Base-by-base conservation (phyloP, 2,888 invertebrate species). In the Caenorhabditis auriculariae region DNA sequence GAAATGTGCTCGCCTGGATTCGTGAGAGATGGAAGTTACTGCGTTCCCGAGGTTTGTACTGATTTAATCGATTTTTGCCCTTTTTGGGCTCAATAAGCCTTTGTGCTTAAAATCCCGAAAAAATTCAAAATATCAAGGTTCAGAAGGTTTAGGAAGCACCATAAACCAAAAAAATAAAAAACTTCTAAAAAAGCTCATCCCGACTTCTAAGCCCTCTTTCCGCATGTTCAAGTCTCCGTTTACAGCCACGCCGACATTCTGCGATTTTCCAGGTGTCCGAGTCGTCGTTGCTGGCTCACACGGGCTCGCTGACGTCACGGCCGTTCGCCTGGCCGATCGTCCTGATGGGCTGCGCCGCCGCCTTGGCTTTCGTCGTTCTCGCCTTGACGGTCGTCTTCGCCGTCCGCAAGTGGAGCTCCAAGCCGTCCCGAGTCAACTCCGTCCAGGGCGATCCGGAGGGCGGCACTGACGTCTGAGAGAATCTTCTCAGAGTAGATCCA, bases 401-500 rank as follows among this genome's bases (percentile, higher is more conserved):
- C 26, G 60, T 72, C 41, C 62, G 65, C 43, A 69, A 69, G 48
- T 67, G 67, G 69, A 69, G 63, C 46, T 54, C 64, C 44, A 72
- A 72, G 54, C 72, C 66, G 37, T 66, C 66, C 6, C 49, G 69
- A 41, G 66, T 60, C 46, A 64, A 60, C 50, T 69, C 69, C 2
- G 67, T 60, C 9, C 70, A 70, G 53, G 66, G 67, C 45, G 62
- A 63, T 49, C 57, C 56, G 29, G 61, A 62, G 44, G 64, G 62
- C 29, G 71, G 66, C 42, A 71, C 71, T 32, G 71, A 71, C 44
- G 71, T 71, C 41, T 71, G 49, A 48, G n/a, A n/a, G n/a, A n/a
- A n/a, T n/a, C n/a, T n/a, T n/a, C n/a, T n/a, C n/a, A n/a, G n/a
- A n/a, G n/a, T n/a, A n/a, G n/a, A n/a, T n/a, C n/a, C n/a, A n/a